Evolutionary conservation across 2,797 vertebrate genomes (phyloP).

Genomic region (Eidolon dupreanum): DNA sequence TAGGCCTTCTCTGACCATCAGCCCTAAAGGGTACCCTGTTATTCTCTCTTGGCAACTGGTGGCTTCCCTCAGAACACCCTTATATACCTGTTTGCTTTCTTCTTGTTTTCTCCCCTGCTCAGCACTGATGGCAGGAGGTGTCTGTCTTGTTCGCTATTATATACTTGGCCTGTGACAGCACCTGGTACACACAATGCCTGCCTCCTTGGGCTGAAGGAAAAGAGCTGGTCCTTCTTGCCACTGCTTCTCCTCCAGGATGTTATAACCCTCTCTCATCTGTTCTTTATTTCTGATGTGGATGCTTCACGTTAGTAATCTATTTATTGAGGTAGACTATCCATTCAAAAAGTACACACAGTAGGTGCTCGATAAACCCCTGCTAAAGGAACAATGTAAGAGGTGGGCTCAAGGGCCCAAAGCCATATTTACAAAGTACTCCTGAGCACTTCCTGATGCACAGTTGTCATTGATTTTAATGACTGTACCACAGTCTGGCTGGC

Average conservation of each 20-base stretch:
- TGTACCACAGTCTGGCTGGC: background rate
- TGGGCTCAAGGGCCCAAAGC: background rate
- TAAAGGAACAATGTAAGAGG: background rate
- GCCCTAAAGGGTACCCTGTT: background rate
- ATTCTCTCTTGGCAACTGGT: background rate
- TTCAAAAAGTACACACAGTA: background rate
- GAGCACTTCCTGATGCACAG: background rate
- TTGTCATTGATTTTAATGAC: background rate
- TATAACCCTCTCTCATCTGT: background rate
- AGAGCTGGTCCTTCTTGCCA: background rate
- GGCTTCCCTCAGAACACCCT: background rate
- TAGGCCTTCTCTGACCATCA: background rate
- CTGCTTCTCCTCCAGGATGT: background rate
- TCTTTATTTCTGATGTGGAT: background rate
- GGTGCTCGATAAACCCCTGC: background rate
- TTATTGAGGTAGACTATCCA: background rate
- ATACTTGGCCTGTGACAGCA: background rate
- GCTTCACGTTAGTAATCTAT: background rate
- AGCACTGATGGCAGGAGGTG: background rate
- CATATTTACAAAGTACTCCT: background rate
- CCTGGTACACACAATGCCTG: background rate
- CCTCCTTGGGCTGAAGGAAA: background rate
- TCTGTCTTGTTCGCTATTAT: background rate
- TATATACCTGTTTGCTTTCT: background rate
- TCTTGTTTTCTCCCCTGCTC: background rate